Evolutionary conservation across 2,888 invertebrate species (phyloP), one percentile per base, ranked within the genome.

Genomic region (Eucera pruinosa): DNA sequence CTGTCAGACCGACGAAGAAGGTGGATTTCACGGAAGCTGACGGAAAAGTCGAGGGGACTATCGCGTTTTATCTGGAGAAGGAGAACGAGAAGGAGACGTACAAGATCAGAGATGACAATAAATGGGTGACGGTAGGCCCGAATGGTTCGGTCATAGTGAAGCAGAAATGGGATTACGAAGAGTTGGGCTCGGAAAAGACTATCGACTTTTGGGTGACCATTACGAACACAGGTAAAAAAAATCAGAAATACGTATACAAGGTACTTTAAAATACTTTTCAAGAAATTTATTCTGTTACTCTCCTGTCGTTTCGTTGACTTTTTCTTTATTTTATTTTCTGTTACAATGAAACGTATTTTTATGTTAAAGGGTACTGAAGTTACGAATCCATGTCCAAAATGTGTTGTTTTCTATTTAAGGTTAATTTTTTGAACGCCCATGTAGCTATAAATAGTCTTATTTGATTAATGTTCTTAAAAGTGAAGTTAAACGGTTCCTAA

Each of bases 161-260:
- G 93, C 97, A 97, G 95, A 97, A 97, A 95, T 98, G 98, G 98
- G 98, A 98, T 94, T 98, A 97, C 93, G 98, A 98, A 91, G 98
- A 98, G 90, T 93, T 98, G 57, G 98, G 98, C 30, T 97, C 97
- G 1, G 98, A 98, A 93, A 98, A 98, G 92, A 98, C 97, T 15
- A 98, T 98, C 89, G 98, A 98, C 93, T 98, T 98, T 93, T 98
- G 98, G 98, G 98, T 98, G 65, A 97, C 97, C 67, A 98, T 98
- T 88, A 97, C 97, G 71, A 98, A 98, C 92, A 95, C 96, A 81
- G 97, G 97, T 93, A 96, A 85, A 79, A 39, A 6, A 47, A 45
- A 3, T 36, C 5, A 2, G 6, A 11, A 9, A 36, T 36, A 36
- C 36, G 11, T 11, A 11, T 36, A 9, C 11, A 11, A 11, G 11